phyloP scores from a whole-genome alignment of 2,797 vertebrate species.

The Protosalanx chinensis region DNA sequence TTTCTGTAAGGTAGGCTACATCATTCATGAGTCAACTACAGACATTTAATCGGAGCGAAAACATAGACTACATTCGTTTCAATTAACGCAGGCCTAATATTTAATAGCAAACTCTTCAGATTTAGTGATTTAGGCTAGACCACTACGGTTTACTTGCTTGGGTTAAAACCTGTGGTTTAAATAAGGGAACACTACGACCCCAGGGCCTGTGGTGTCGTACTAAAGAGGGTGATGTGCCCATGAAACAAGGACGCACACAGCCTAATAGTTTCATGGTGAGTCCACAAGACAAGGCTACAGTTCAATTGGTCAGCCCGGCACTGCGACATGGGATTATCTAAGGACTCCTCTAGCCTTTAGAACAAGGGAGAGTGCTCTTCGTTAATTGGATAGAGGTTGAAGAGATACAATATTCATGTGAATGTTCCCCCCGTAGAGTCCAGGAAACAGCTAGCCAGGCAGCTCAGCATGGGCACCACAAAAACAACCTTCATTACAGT shows the following conservation, averaged over 20 bases:
- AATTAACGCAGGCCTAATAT: too few species aligned
- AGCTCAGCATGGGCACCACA: conserved; percentile 7
- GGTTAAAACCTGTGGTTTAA: too few species aligned
- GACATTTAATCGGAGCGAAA: too few species aligned
- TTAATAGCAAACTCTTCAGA: too few species aligned
- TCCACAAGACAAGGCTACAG: conserved; percentile 14
- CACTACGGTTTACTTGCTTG: neutral
- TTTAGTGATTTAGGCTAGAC: neutral
- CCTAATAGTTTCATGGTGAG: conserved; percentile 1
- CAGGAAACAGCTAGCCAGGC: neutral
- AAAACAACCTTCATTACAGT: conserved; percentile 12
- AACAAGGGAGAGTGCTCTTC: conserved; percentile 5
- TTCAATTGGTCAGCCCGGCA: neutral
- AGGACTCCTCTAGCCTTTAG: neutral
- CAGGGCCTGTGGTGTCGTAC: too few species aligned
- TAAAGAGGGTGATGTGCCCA: too few species aligned
- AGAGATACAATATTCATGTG: conserved; percentile 11
- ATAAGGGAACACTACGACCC: too few species aligned
- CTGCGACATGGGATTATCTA: neutral
- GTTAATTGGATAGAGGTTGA: conserved; percentile 11
- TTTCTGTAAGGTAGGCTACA: too few species aligned
- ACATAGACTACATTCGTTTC: too few species aligned
- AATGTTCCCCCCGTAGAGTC: conserved; percentile 9
- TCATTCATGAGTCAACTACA: too few species aligned
- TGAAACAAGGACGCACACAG: too few species aligned